Evolutionary conservation across 1,140 invertebrate genomes (phyloP).

Genomic region (Andrena cerasifolii): DNA sequence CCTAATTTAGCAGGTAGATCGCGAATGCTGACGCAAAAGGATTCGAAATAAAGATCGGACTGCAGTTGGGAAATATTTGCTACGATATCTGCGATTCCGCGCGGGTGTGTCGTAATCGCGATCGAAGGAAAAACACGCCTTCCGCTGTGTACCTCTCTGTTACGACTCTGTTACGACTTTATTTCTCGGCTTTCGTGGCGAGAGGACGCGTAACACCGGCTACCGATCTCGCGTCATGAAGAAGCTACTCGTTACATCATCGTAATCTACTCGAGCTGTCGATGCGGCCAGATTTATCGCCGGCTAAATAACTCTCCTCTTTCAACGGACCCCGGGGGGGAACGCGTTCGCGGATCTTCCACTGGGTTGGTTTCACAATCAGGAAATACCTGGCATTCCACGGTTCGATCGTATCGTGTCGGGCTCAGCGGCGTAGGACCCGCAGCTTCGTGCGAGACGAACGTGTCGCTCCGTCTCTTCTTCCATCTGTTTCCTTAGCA

Average conservation of each 20-base stretch:
- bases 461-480: neutral
- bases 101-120: neutral
- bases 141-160: neutral
- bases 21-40: neutral
- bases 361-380: slow-evolving; percentile 45
- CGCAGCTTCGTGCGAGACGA: neutral
- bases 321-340: slow-evolving; percentile 14
- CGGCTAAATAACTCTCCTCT: neutral
- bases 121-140: neutral
- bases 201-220: neutral
- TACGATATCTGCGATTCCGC: neutral
- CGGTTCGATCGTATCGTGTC: slow-evolving; percentile 41
- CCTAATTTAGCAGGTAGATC: no score
- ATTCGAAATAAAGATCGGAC: neutral
- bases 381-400: slow-evolving; percentile 53
- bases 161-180: slow-evolving; percentile 31
- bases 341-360: slow-evolving; percentile 42
- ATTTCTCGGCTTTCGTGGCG: neutral
- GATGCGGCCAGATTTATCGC: slow-evolving; percentile 35
- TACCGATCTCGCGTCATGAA: neutral
- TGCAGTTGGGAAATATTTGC: neutral
- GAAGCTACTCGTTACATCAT: slow-evolving; percentile 18
- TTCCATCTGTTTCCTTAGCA: no score
- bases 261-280: neutral
- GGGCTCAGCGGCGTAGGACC: slow-evolving; percentile 10